Evolutionary conservation across 64 coral and sea anemone species (phyloP), one percentile per base, ranked within the genome.

Genomic region (Dendrophyllia cribrosa): DNA sequence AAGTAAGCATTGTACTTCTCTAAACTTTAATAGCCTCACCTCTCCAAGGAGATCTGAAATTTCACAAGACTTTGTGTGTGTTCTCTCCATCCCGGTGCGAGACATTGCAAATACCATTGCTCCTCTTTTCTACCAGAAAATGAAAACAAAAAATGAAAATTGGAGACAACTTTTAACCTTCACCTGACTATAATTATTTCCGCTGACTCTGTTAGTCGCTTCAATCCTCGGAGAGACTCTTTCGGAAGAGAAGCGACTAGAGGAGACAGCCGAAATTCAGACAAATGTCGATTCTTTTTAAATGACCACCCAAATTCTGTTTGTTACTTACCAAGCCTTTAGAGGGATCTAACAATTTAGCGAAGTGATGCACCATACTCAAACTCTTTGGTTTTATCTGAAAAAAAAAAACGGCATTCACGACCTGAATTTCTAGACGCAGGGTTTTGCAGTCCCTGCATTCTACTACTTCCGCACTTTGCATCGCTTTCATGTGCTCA

Each of bases 101-200:
- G 95, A 97, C 45, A 97, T 86, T 16, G 95, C 88, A 75, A 91
- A 94, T 25, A 97, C 95, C 95, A 97, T 91, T 12, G 92, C 95
- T 14, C 90, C 95, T 44, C 78, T 85, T 91, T 79, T 90, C 95
- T 97, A 65, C n/a, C 20, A 17, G 45, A 17, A 23, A 77, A 86
- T 3, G 13, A 25, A 16, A 72, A 46, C 16, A 47, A 48, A 43
- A 43, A 4, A 50, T 45, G 5, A 56, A 56, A 5, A 12, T 9
- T 9, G 52, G 12, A 7, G 53, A 56, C 7, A 12, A 56, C 53
- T 56, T 12, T 9, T 9, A 55, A 56, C 7, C 7, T 9, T 12
- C 7, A 9, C 7, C 7, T 56, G 53, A 7, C 1, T 56, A 56
- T 4, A 34, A 34, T 34, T 34, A 34, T 34, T 34, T 34, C 34